Evolutionary conservation across 2,888 invertebrate genomes (phyloP), one percentile per base, ranked within the genome.

Genomic region (Prenolepis imparis): DNA sequence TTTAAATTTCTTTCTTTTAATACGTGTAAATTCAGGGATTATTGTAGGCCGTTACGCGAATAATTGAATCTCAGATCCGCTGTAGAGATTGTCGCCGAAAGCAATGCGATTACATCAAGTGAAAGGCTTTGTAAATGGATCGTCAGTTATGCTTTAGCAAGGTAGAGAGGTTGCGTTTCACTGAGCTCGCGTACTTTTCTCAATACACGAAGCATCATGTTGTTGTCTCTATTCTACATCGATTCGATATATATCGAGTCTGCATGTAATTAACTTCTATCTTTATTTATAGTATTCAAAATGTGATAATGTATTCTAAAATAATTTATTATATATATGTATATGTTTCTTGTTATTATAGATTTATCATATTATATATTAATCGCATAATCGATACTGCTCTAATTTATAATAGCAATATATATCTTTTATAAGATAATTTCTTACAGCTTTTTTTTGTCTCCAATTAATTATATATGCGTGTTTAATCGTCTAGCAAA

Each of bases 121-220:
- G 77, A 77, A 77, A 77, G 77, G 77, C 36, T 39, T n/a, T 52
- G 24, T 66, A 66, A 75, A 55, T 9, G 63, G 59, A 44, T 15
- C 21, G 9, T 28, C 32, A 36, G 52, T 67, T 77, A 67, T 39
- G 24, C 36, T 24, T 77, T 24, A 68, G 52, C 24, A 24, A 75
- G 21, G 15, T 39, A 11, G 36, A 68, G 24, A 24, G 52, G 18
- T 28, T 75, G 11, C 36, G 44, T 75, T 66, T 64, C 44, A 74
- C 44, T 74, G 44, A 66, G 48, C 44, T 28, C 32, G 32, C 3
- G 18, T 44, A 73, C 3, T 41, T 73, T 59, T 18, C 11, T 28
- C 52, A 36, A 15, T 64, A 8, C n/a, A n/a, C 12, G n/a, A 39
- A n/a, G 21, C 28, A 2, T 24, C 24, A 59, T 59, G 15, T 59